Evolutionary conservation across 2,888 invertebrate genomes (phyloP).

Genomic region (Cetonia aurata): DNA sequence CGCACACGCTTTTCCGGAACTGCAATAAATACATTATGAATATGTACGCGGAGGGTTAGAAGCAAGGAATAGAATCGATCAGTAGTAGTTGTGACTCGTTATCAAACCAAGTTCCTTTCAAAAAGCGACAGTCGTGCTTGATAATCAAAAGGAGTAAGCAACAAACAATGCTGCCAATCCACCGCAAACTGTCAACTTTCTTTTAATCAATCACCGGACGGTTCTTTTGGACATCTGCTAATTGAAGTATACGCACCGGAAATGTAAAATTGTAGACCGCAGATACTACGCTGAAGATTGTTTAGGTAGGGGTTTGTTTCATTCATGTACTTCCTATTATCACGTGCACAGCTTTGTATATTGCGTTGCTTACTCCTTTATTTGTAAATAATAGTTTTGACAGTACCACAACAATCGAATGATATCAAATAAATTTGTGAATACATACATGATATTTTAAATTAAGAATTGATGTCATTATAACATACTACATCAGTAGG

Average conservation of each 20-base stretch:
- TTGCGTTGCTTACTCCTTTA: conserved; percentile 15
- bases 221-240: conserved; percentile 48
- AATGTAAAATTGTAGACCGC: conserved; percentile 44
- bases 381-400: conserved; percentile 7
- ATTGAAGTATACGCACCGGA: conserved; percentile 48
- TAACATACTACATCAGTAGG: background rate
- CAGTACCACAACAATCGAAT: no score
- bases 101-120: conserved; percentile 49
- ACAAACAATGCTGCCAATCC: conserved; percentile 54
- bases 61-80: conserved; percentile 52
- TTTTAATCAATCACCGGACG: conserved; percentile 60
- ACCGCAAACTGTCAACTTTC: conserved; percentile 56
- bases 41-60: conserved; percentile 25
- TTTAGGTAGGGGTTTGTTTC: conserved; percentile 52
- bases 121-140: conserved; percentile 54
- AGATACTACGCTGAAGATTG: conserved; percentile 16
- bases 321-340: conserved; percentile 16
- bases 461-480: background rate
- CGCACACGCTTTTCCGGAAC: conserved; percentile 23
- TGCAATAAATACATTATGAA: conserved; percentile 44
- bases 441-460: background rate
- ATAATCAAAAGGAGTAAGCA: conserved; percentile 54
- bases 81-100: conserved; percentile 40
- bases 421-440: background rate
- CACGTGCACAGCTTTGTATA: conserved; percentile 28